phyloP scores from a whole-genome alignment of 2,797 vertebrate species.

The Apodemus agrarius region DNA sequence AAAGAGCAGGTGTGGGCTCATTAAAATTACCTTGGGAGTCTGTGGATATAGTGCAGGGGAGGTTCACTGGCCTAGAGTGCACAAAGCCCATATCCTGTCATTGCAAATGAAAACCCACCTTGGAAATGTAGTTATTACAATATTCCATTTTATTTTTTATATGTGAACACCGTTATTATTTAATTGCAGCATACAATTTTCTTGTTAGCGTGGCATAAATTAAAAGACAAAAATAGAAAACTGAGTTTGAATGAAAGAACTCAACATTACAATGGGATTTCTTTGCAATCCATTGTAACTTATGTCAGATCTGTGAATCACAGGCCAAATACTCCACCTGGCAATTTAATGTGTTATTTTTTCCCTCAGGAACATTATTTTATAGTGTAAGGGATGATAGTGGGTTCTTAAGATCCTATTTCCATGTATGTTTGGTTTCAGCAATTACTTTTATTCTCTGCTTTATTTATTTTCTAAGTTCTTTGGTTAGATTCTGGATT shows the following conservation, averaged over 20 bases:
- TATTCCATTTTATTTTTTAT: slow-evolving; percentile 16
- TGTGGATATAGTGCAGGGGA: not conserved
- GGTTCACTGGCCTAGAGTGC: not conserved
- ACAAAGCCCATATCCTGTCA: not conserved
- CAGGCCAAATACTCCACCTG: not conserved
- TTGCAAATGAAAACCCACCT: not conserved
- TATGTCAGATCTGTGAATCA: not conserved
- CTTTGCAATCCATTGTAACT: not conserved
- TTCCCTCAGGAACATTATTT: not conserved
- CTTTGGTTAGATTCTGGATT: not conserved
- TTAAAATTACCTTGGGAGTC: not conserved
- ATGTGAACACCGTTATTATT: not conserved
- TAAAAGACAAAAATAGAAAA: slow-evolving; percentile 26
- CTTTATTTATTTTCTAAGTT: not conserved
- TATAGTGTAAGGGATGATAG: not conserved
- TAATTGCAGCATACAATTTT: not conserved
- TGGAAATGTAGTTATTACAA: slow-evolving; percentile 34
- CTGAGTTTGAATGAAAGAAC: slow-evolving; percentile 26
- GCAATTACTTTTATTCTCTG: not conserved
- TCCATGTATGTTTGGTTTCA: not conserved
- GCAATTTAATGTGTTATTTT: not conserved
- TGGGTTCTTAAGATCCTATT: not conserved
- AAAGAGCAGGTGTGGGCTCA: not conserved
- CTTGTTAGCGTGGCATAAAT: not conserved
- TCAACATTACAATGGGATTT: slow-evolving; percentile 54